phyloP scores from a whole-genome alignment of 2,888 invertebrate species.

The Furcula furcula region DNA sequence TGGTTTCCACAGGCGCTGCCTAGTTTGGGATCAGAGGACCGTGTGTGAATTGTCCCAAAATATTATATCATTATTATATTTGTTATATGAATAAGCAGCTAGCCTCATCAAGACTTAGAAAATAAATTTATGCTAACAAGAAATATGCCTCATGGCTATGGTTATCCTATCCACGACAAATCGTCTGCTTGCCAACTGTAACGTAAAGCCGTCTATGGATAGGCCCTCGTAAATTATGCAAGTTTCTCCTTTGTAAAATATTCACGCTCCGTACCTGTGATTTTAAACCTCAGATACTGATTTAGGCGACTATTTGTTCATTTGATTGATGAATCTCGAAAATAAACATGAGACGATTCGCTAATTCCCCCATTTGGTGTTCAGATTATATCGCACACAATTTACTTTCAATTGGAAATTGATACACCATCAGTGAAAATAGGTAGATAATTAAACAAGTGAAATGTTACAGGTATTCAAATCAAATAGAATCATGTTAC shows the following conservation, averaged over 20 bases:
- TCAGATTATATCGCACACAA: background rate
- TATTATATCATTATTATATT: no score
- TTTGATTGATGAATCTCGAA: slow-evolving; percentile 28
- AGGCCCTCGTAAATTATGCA: slow-evolving; percentile 33
- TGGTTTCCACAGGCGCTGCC: no score
- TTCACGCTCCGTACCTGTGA: slow-evolving; percentile 50
- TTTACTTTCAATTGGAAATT: background rate
- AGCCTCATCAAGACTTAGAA: background rate
- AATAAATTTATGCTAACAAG: slow-evolving; percentile 6
- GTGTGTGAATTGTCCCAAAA: no score
- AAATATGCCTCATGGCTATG: slow-evolving; percentile 11
- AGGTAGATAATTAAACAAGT: background rate
- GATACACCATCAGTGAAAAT: background rate
- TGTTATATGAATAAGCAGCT: background rate
- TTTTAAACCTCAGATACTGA: slow-evolving; percentile 44
- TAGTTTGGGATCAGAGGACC: no score
- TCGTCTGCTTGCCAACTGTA: slow-evolving; percentile 20
- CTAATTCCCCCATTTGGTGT: background rate
- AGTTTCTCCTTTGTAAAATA: slow-evolving; percentile 46
- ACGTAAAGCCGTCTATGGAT: slow-evolving; percentile 37
- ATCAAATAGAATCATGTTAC: background rate
- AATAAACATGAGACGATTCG: slow-evolving; percentile 11
- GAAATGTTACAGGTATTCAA: background rate
- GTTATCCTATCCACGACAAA: slow-evolving; percentile 16
- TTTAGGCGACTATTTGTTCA: slow-evolving; percentile 34